Evolutionary conservation across 2,113 vertebrate genomes (phyloP).

Genomic region (Strix aluco): DNA sequence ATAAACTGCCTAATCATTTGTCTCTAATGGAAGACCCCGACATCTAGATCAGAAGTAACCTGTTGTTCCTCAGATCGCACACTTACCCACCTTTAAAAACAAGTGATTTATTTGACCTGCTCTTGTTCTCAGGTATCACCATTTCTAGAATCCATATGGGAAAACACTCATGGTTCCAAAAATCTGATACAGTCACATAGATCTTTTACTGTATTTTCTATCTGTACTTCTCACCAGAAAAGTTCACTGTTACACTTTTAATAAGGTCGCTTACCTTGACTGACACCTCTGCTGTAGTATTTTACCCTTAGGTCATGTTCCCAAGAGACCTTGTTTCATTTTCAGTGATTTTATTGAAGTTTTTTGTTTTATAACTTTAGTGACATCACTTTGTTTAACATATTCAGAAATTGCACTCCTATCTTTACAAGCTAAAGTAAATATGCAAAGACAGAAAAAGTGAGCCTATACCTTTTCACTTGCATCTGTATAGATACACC

Average conservation of each 20-base stretch:
- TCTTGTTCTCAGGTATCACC: neutral
- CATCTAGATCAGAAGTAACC: neutral
- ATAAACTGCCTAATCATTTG: neutral
- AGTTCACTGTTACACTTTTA: neutral
- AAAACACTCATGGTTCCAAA: neutral
- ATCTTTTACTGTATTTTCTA: neutral
- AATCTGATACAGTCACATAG: neutral
- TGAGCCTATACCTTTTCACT: neutral
- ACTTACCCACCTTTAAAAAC: neutral
- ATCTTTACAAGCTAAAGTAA: neutral
- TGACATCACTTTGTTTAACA: neutral
- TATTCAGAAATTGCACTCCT: neutral
- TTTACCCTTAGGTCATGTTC: neutral
- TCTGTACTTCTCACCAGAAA: neutral
- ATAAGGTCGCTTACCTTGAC: neutral
- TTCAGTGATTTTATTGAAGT: neutral
- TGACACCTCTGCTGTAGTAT: neutral
- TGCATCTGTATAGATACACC: neutral
- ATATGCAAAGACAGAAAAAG: neutral
- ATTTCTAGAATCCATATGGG: neutral
- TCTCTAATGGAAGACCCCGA: neutral
- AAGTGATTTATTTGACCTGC: neutral
- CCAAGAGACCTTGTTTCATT: neutral
- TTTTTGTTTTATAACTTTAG: neutral
- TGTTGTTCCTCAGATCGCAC: neutral